Conservation (phyloP, 1,140 invertebrate genomes). For the Zaprionus kolodkinae region DNA sequence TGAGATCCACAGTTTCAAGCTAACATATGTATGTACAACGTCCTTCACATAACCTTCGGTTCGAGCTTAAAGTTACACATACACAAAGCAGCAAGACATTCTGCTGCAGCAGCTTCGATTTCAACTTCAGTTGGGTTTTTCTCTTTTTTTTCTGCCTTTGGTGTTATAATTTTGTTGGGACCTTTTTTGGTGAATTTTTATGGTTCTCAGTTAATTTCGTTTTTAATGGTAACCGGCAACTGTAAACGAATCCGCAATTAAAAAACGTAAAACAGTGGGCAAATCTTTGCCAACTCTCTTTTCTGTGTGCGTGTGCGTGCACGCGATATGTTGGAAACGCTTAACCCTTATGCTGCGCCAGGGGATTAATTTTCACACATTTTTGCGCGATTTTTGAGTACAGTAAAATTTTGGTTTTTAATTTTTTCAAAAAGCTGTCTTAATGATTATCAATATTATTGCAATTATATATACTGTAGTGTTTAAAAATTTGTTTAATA, state of each 20-base stretch:
- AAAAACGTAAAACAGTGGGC: slow-evolving; percentile 12
- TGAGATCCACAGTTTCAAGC: background rate
- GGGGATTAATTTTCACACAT: background rate
- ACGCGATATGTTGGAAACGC: background rate
- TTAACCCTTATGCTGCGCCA: slow-evolving; percentile 21
- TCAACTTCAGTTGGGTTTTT: background rate
- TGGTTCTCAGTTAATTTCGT: slow-evolving; percentile 28
- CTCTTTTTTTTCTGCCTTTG: slow-evolving; percentile 10
- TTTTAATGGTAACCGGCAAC: slow-evolving; percentile 18
- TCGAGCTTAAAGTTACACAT: slow-evolving; percentile 39
- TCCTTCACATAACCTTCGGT: slow-evolving; percentile 64
- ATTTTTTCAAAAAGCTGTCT: no score
- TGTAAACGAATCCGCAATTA: slow-evolving; percentile 31
- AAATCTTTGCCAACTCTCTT: slow-evolving; percentile 31
- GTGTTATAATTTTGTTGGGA: slow-evolving; percentile 5
- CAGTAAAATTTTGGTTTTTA: no score
- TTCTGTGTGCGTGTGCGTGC: background rate
- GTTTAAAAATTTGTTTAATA: no score
- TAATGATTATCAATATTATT: no score
- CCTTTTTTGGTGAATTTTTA: slow-evolving; percentile 22
- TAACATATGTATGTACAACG: background rate
- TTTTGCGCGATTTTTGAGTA: no score
- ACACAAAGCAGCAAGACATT: background rate
- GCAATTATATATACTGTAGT: no score
- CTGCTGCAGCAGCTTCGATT: slow-evolving; percentile 3